Evolutionary conservation across 2,797 vertebrate genomes (phyloP), one percentile per base, ranked within the genome.

Genomic region (Lepus oiostolus): DNA sequence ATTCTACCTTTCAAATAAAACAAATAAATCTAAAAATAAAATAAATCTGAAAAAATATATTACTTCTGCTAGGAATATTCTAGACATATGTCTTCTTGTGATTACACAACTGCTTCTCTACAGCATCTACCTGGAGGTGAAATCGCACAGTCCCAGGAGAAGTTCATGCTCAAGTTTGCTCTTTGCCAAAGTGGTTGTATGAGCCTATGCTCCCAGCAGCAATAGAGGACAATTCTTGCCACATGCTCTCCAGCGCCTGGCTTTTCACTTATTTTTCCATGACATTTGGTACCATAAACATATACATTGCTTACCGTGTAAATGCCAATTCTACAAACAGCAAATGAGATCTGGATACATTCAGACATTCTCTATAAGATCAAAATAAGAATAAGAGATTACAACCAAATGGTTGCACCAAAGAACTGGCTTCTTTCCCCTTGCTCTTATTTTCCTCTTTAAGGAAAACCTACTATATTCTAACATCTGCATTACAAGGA

Each of bases 241-340:
- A 77, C 1, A 2, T 26, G 32, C 30, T 85, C 62, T 65, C 65
- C 28, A 83, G 19, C 3, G 22, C 24, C 22, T 28, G 12, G 70
- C 12, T 65, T 28, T 65, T 90, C 30, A 88, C 0, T 82, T 92
- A 72, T 96, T 97, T 95, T 94, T 93, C 96, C 50, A 95, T 32
- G 94, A 79, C 32, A 92, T 81, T 38, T 77, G 83, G 85, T 92
- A 88, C 74, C 58, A 81, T 65, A 94, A 93, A 94, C 93, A 94
- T 75, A 91, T 62, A 93, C 93, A 91, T 79, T 87, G 97, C 98
- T 99, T 99, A 99, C 99, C 99, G 98, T 99, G 98, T 99, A 99
- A 98, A 99, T 98, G 98, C 99, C 99, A 98, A 99, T 99, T 98
- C 99, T 99, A 98, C 99, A 99, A 98, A 99, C 98, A 93, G 99